Evolutionary conservation across 2,888 invertebrate species (phyloP).

Genomic region (Lathronympha strigana): DNA sequence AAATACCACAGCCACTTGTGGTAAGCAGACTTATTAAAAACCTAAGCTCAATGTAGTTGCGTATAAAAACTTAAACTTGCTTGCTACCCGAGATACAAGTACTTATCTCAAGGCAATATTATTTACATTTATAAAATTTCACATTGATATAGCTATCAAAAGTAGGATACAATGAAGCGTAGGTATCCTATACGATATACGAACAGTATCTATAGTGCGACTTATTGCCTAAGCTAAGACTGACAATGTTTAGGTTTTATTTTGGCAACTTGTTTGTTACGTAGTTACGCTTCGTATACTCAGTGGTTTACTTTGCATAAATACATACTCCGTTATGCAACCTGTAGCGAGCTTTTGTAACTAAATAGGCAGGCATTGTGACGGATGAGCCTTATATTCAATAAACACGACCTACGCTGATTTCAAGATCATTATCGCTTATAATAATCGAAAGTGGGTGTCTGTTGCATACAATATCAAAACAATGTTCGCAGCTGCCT

Average conservation of each 20-base stretch:
- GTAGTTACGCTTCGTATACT: slow-evolving; percentile 2
- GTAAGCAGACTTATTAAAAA: too few species aligned
- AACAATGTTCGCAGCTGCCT: slow-evolving; percentile 51
- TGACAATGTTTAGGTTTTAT: slow-evolving; percentile 15
- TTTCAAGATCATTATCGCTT: slow-evolving; percentile 77
- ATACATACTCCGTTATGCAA: slow-evolving; percentile 45
- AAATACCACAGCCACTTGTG: too few species aligned
- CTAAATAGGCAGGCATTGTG: slow-evolving; percentile 47
- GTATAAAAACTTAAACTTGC: too few species aligned
- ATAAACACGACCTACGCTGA: slow-evolving; percentile 78
- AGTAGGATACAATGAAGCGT: too few species aligned
- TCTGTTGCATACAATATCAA: slow-evolving; percentile 73
- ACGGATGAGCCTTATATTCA: slow-evolving; percentile 56
- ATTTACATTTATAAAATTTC: too few species aligned
- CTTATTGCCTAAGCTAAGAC: slow-evolving; percentile 9
- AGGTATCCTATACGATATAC: neutral
- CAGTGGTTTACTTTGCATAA: slow-evolving; percentile 36
- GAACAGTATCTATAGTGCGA: neutral
- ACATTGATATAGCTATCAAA: too few species aligned
- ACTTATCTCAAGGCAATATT: too few species aligned
- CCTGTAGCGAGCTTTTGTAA: slow-evolving; percentile 45
- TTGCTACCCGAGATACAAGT: too few species aligned
- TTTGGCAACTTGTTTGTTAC: slow-evolving; percentile 26
- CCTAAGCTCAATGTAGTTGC: too few species aligned
- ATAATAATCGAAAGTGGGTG: slow-evolving; percentile 63